Evolutionary conservation across 2,113 vertebrate genomes (phyloP), one percentile per base, ranked within the genome.

Genomic region (Triplophysa dalaica): DNA sequence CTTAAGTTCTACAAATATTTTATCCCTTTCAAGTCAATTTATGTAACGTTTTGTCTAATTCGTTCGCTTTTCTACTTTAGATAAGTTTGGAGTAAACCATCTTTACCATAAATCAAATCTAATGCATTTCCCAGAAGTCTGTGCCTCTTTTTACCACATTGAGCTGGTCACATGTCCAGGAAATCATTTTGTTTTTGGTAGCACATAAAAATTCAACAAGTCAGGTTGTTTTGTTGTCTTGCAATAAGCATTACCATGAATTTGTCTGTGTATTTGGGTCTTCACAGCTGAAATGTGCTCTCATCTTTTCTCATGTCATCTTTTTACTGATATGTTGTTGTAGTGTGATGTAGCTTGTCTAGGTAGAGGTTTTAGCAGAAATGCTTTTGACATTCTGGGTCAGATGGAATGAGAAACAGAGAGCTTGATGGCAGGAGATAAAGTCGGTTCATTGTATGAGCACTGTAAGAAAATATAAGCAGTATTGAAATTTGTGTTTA

Each of bases 241-340:
- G 26, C 29, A 58, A 58, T 72, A 58, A 24, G 4, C 33, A 63
- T 83, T 85, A 78, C 56, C 70, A 26, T 14, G 38, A 17, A 82
- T 89, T 86, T 80, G 84, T 87, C 82, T 62, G 61, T 6, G 62
- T 90, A 90, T 89, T 85, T 87, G 85, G 72, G 81, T 72, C 82
- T 80, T 85, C 78, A 77, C 82, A 88, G 80, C 85, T 84, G 81
- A 86, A 84, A 75, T 87, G 84, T 38, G 38, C 11, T 78, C 77
- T 33, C 8, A 60, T 70, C 83, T 83, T 86, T 68, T 86, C 74
- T 81, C 73, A 66, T 69, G 85, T 89, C 86, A 85, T 67, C 22
- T 80, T 41, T 77, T 67, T 64, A 21, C 79, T 45, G 16, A 68
- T 68, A 79, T 17, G 63, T 81, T 85, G 56, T 26, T 81, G 81